These are phyloP conservation scores for Discoglossus pictus DNA, from an alignment of 2,797 vertebrate species.

Conservation along the genomic window DNA sequence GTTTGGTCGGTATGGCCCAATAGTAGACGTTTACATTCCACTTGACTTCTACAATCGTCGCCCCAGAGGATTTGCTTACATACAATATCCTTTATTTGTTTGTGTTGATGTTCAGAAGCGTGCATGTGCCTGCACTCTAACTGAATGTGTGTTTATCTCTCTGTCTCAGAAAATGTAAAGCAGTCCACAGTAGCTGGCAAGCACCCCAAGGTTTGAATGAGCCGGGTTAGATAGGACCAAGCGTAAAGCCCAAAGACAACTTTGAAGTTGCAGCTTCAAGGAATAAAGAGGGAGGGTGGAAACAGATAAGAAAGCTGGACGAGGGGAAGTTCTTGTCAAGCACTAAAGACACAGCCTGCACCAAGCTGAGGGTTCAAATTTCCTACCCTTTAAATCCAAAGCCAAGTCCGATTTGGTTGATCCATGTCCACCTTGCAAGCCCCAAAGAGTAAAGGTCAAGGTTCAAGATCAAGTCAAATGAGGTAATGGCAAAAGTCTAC, in stretches of 20 bases:
- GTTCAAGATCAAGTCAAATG: slow-evolving; percentile 88
- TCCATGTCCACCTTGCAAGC: slow-evolving; percentile 80
- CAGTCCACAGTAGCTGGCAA: slow-evolving; percentile 84
- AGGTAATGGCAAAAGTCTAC: slow-evolving; percentile 78
- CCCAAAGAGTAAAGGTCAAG: slow-evolving; percentile 86
- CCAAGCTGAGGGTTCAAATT: slow-evolving; percentile 83
- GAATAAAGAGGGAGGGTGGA: slow-evolving; percentile 82
- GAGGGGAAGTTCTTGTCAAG: slow-evolving; percentile 73
- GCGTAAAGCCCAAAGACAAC: slow-evolving; percentile 76
- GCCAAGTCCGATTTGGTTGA: slow-evolving; percentile 75
- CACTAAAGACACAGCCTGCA: slow-evolving; percentile 77
- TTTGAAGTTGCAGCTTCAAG: slow-evolving; percentile 82
- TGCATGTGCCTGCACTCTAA: slow-evolving; percentile 65
- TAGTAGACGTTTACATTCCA: slow-evolving; percentile 96
- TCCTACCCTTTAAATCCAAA: slow-evolving; percentile 81
- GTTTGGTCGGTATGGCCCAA: slow-evolving; percentile 93
- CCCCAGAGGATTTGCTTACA: slow-evolving; percentile 95
- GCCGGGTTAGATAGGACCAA: slow-evolving; percentile 85
- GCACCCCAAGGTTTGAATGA: slow-evolving; percentile 81
- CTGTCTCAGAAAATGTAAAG: slow-evolving; percentile 93
- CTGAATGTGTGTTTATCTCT: slow-evolving; percentile 91
- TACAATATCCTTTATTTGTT: slow-evolving; percentile 92
- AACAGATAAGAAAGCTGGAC: slow-evolving; percentile 81
- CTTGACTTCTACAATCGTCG: slow-evolving; percentile 96
- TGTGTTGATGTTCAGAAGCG: slow-evolving; percentile 48